Conservation (phyloP, 1,140 invertebrate genomes). For the Latrodectus geometricus region DNA sequence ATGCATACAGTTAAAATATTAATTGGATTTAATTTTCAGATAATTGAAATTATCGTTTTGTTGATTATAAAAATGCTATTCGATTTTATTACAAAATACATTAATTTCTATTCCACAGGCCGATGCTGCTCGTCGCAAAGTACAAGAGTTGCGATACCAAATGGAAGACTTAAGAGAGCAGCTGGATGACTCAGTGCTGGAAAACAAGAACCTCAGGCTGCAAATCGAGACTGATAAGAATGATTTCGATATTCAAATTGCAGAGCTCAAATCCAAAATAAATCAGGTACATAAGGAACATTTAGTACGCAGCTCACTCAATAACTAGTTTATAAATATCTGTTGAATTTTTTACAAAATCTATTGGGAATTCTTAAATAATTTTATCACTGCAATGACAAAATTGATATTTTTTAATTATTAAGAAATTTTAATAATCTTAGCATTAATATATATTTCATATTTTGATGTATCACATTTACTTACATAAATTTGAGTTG, state of each 20-base stretch:
- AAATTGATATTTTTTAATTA: too few relatives aligned
- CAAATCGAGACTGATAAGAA: slow-evolving; percentile 90
- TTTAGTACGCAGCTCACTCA: too few relatives aligned
- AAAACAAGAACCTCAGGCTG: slow-evolving; percentile 86
- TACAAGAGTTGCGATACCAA: slow-evolving; percentile 53
- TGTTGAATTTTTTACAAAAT: too few relatives aligned
- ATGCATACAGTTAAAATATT: too few relatives aligned
- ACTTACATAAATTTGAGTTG: too few relatives aligned
- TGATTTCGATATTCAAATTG: slow-evolving; percentile 86
- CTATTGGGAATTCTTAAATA: too few relatives aligned
- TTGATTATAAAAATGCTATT: not conserved
- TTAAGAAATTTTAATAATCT: too few relatives aligned
- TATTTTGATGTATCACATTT: too few relatives aligned
- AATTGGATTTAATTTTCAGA: too few relatives aligned
- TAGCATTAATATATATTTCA: too few relatives aligned
- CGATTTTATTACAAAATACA: not conserved
- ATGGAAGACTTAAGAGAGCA: slow-evolving; percentile 79
- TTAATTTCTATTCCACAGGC: slow-evolving; percentile 13
- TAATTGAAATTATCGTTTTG: not conserved
- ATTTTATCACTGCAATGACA: too few relatives aligned
- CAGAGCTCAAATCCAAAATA: slow-evolving; percentile 89
- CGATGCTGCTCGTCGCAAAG: slow-evolving; percentile 38
- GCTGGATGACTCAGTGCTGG: slow-evolving; percentile 83
- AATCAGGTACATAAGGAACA: slow-evolving; percentile 78
- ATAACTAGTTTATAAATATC: too few relatives aligned